phyloP scores from a whole-genome alignment of 2,113 vertebrate genomes.

The Montifringilla adamsi region DNA sequence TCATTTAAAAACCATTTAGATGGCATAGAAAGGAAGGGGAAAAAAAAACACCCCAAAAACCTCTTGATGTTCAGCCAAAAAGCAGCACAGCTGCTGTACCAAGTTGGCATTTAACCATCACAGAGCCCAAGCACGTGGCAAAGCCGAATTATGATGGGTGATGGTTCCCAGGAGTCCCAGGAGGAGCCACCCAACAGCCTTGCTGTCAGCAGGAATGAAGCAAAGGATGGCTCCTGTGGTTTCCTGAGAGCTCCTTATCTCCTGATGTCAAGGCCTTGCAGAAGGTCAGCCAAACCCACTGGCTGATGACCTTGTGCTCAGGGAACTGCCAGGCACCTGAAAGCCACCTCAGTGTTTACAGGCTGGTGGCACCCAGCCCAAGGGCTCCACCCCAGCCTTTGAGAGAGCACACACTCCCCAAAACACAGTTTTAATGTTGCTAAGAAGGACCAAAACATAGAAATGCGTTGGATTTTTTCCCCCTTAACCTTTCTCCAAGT shows the following conservation, averaged over 20 bases:
- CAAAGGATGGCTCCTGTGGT: background rate
- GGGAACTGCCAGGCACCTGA: background rate
- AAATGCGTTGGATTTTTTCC: fast-evolving
- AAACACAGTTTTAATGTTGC: fast-evolving
- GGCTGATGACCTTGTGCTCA: background rate
- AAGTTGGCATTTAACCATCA: background rate
- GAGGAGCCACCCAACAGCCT: background rate
- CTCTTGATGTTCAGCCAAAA: background rate
- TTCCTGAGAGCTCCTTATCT: background rate
- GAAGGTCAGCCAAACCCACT: background rate
- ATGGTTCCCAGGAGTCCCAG: background rate
- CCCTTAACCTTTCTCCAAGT: background rate
- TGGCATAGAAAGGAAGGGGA: background rate
- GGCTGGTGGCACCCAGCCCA: background rate
- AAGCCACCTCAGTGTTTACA: background rate
- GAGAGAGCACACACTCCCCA: background rate
- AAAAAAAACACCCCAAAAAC: background rate
- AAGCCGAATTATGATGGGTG: background rate
- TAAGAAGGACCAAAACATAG: background rate
- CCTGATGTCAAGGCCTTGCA: background rate
- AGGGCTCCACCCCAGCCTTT: background rate
- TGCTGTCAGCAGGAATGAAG: background rate
- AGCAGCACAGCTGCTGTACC: background rate
- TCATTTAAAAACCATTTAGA: background rate
- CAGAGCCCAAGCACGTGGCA: background rate